Evolutionary conservation across 2,888 invertebrate genomes (phyloP), one percentile per base, ranked within the genome.

Genomic region (Erebia aethiops): DNA sequence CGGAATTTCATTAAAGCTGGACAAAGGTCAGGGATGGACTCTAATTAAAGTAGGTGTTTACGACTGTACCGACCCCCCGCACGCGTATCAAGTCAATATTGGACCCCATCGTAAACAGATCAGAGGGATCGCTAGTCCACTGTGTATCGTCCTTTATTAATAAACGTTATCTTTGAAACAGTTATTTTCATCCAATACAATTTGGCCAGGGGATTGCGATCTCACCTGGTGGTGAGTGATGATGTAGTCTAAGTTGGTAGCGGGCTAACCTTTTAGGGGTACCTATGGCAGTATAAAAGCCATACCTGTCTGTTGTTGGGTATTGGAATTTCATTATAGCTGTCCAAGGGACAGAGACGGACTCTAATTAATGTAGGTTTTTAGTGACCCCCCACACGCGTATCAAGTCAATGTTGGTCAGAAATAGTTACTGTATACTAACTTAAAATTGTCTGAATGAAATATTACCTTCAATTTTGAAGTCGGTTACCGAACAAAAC

Each of bases 281-380:
- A n/a, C n/a, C n/a, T n/a, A 26, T 26, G 26, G 26, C 26, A 26
- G 26, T 26, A 3, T 26, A 26, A 3, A 26, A 26, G 26, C 26
- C 26, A 26, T 26, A 26, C 26, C 26, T 26, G 26, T 26, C 26
- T 26, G 26, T 75, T 71, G 70, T 67, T 74, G 75, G 65, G 69
- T 72, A 76, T 77, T 71, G 74, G 75, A 77, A 77, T 76, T 76
- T 74, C 72, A 77, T 77, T 77, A 76, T 46, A 65, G 65, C 43
- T 46, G 62, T 54, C 70, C 46, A 49, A 73, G 71, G 72, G 72
- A 70, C 72, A 64, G 52, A 43, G 58, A 16, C 21, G 35, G 26
- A 52, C 51, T 67, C 62, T 60, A 72, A 72, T 72, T 69, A 72
- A 64, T 67, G 70, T 46, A 78, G 76, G 75, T 72, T 72, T 60